These are phyloP conservation scores for Paedocypris sp. DNA, from an alignment of 2,113 vertebrate genomes.

Conservation along the genomic window DNA sequence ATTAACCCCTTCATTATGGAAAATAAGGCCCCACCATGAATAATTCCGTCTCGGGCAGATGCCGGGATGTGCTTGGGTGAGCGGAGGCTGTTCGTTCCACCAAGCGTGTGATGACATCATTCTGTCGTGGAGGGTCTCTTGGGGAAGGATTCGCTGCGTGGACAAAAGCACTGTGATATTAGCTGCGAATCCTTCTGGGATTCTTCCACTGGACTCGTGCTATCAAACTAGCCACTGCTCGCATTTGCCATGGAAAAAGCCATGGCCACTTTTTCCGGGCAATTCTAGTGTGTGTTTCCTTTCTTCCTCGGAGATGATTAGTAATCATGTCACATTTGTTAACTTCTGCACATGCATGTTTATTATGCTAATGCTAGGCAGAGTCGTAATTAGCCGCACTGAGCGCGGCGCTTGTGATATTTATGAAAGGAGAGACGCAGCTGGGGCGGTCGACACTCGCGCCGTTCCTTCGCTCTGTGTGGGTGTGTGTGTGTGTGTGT, in stretches of 20 bases:
- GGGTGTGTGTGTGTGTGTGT: not conserved
- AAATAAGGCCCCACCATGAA: conserved; percentile 51
- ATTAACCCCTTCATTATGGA: conserved; percentile 59
- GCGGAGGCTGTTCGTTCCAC: conserved; percentile 31
- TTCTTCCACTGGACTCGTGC: too few relatives aligned
- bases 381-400: conserved; percentile 42
- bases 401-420: conserved; percentile 50
- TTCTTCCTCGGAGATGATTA: conserved; percentile 12
- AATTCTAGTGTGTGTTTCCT: not conserved
- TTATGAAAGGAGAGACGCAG: conserved; percentile 51
- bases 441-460: conserved; percentile 34
- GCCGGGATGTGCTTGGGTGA: conserved; percentile 45
- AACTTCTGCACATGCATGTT: conserved; percentile 43
- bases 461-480: conserved; percentile 17
- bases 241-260: too few relatives aligned
- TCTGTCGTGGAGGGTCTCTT: conserved; percentile 26
- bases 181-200: not conserved
- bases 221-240: too few relatives aligned
- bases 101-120: conserved; percentile 45
- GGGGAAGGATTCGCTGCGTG: conserved; percentile 2
- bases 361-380: conserved; percentile 50
- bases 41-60: conserved; percentile 49
- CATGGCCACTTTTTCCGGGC: not conserved
- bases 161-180: not conserved
- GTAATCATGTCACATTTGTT: conserved; percentile 32